phyloP scores from a whole-genome alignment of 2,113 vertebrate genomes.

The Puntigrus tetrazona region DNA sequence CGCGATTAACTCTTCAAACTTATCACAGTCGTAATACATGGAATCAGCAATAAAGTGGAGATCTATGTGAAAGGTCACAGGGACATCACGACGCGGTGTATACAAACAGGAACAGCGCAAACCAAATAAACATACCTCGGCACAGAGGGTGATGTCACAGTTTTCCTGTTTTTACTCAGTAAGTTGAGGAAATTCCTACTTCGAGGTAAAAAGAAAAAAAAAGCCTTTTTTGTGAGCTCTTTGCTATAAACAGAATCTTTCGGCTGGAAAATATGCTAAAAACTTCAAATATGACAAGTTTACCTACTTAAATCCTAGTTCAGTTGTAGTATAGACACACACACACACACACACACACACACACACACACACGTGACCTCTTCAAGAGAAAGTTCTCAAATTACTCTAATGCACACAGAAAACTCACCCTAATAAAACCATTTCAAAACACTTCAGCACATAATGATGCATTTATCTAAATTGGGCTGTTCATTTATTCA shows the following conservation, averaged over 20 bases:
- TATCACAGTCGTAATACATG: not conserved
- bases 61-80: conserved; percentile 6
- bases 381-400: conserved; percentile 17
- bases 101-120: conserved; percentile 47
- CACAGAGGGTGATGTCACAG: conserved; percentile 48
- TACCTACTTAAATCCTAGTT: not conserved
- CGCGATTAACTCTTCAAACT: not conserved
- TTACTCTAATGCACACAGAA: not conserved
- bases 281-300: not conserved
- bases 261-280: not conserved
- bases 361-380: not conserved
- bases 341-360: not conserved
- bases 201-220: not conserved
- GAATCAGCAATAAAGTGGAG: not conserved
- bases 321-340: not conserved
- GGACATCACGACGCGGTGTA: not conserved
- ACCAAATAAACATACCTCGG: conserved; percentile 51
- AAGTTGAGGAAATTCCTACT: conserved; percentile 38
- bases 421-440: conserved; percentile 20
- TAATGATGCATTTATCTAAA: conserved; percentile 43
- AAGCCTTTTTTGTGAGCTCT: conserved; percentile 9
- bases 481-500: conserved; percentile 33
- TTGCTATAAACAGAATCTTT: conserved; percentile 1
- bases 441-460: conserved; percentile 35
- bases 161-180: conserved; percentile 50